These are phyloP conservation scores for Eustalomyia histrio DNA, from an alignment of 2,888 invertebrate genomes.

Conservation along the genomic window DNA sequence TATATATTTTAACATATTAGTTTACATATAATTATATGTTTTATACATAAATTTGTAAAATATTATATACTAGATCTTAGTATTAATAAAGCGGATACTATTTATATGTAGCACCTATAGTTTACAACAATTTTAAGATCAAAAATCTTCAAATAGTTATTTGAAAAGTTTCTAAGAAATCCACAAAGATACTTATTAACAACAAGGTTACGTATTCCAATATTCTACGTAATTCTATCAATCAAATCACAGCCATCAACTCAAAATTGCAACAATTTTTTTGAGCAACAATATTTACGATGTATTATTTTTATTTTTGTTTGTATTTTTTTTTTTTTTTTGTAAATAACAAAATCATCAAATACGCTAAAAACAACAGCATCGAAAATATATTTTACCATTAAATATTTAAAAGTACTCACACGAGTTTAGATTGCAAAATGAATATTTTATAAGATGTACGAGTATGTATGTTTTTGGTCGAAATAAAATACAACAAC, in stretches of 20 bases:
- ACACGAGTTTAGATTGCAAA: conserved; percentile 80
- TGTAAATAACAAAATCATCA: conserved; percentile 60
- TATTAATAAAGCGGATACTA: too few species aligned
- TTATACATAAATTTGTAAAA: too few species aligned
- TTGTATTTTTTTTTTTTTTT: too few species aligned
- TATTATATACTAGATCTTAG: too few species aligned
- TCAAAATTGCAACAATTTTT: neutral
- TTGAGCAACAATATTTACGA: conserved; percentile 9
- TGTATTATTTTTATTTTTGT: too few species aligned
- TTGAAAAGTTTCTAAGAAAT: neutral
- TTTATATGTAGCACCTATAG: too few species aligned
- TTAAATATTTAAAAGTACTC: conserved; percentile 79
- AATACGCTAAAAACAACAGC: conserved; percentile 25
- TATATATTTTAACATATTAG: too few species aligned
- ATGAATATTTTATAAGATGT: conserved; percentile 77
- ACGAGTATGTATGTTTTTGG: conserved; percentile 32
- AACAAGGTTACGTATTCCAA: neutral
- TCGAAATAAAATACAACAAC: conserved; percentile 26
- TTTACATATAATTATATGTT: too few species aligned
- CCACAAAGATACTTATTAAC: too few species aligned
- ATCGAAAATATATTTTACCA: conserved; percentile 55
- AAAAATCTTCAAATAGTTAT: too few species aligned
- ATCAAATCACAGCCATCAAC: conserved; percentile 19
- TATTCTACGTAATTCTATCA: conserved; percentile 24
- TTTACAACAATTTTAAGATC: too few species aligned